Conservation (phyloP, 53 echinoderm and acorn worm species). For the Hippasteria phrygiana region DNA sequence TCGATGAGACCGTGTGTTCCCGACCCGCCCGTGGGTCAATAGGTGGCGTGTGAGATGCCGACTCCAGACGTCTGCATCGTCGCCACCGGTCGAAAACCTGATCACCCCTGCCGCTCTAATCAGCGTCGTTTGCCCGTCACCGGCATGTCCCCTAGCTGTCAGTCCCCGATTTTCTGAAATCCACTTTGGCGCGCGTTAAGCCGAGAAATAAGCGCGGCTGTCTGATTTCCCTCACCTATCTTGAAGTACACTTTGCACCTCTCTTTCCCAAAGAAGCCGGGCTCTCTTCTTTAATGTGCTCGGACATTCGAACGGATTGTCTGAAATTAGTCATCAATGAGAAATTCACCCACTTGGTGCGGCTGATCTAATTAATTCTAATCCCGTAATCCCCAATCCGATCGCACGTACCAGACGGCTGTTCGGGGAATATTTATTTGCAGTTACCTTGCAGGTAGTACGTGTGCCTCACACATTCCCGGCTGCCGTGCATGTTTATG, state of each 20-base stretch:
- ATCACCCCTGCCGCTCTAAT: neutral
- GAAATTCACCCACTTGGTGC: neutral
- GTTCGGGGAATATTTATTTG: neutral
- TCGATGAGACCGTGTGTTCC: constrained; percentile 28
- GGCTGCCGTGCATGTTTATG: too few species aligned
- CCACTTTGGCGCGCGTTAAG: neutral
- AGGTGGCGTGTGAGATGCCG: neutral
- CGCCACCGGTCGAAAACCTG: neutral
- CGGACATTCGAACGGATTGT: neutral
- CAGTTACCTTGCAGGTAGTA: neutral
- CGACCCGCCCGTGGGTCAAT: constrained; percentile 28
- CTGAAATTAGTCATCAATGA: neutral
- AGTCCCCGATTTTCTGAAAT: neutral
- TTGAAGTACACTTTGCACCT: neutral
- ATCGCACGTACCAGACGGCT: neutral
- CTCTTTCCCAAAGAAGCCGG: too few species aligned
- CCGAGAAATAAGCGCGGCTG: neutral
- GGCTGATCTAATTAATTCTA: neutral
- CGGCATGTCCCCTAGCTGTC: neutral
- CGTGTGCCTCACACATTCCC: too few species aligned
- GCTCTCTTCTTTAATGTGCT: too few species aligned
- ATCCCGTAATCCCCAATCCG: neutral
- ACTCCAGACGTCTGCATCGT: constrained; percentile 15
- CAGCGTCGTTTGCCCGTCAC: neutral
- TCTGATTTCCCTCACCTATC: neutral